Base-by-base conservation (phyloP, 1,140 invertebrate genomes). In the Zelostemma sp. region DNA sequence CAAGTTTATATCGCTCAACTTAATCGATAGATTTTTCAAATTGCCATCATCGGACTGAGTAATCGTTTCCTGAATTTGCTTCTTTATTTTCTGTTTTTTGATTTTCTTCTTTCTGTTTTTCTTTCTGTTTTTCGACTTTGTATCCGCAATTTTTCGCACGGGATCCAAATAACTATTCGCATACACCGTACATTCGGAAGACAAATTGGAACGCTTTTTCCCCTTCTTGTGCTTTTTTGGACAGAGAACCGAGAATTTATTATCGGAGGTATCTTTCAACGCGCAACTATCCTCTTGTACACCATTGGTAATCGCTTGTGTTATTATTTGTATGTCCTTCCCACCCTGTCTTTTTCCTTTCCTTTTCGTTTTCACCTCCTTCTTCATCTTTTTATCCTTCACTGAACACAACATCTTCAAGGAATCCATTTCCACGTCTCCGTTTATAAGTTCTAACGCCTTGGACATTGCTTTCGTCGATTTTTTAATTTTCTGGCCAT, bases 301-400 rank as follows among this genome's bases (percentile, higher is more conserved):
- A 25, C 21, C 21, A 35, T 9, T 35, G 11, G 6, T 25, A 4
- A n/a, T 35, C 11, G 33, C 33, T 35, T 35, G 33, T 2, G 33
- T 9, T 9, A 35, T 35, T 6, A n/a, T n/a, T 35, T 35, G 3
- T 6, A 33, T 18, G 11, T 19, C 28, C 3, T 41, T 14, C 16
- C 11, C 19, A 28, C 51, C 35, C 33, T 56, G 50, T 35, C 15
- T 9, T 47, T 41, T 21, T 21, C n/a, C 8, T 18, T 48, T 31
- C 25, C 19, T 48, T 46, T 25, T 15, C 45, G n/a, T 60, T 48
- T 48, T 70, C 35, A 58, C 49, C 18, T 53, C 40, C 41, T 61
- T 19, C 9, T 56, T 46, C 25, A 15, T 56, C 6, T 45, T 16
- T 15, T 21, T n/a, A 6, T 19, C 41, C 4, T 54, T 12, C 5